Base-by-base conservation (phyloP, 2,888 invertebrate species). In the Microplitis manilae region DNA sequence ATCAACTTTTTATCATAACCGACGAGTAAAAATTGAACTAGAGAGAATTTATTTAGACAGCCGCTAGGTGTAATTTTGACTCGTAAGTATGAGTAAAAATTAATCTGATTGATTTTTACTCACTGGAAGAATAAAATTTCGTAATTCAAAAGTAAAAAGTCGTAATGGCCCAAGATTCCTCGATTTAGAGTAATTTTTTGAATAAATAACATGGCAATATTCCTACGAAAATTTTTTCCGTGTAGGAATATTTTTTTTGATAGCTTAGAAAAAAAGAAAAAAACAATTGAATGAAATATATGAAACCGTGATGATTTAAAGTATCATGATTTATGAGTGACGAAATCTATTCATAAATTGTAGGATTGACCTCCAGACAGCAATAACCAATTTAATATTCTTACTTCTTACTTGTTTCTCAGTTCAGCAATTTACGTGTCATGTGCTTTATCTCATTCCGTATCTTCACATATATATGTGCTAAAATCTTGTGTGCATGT, bases 311-410 rank as follows among this genome's bases (percentile, higher is more conserved):
- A 50, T 50, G 13, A 50, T 50, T 50, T 50, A 0, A 50, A 50
- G 50, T 50, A 50, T 50, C 13, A 13, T 50, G 50, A 50, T 50
- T 13, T 50, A 50, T 50, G 13, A 50, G 50, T 50, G 50, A 50
- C 50, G 50, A 50, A 50, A 50, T 9, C 50, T 50, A 50, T 8
- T 50, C 50, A 50, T 8, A 50, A 50, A 50, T 50, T 50, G 50
- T 50, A 50, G 13, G 50, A 50, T 13, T 50, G 50, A 50, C 50
- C 50, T 50, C 50, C 50, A 50, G 50, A 50, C 50, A 7, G 50
- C 50, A 50, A 50, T 50, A 50, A 50, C 50, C 50, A 50, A 50
- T 50, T 50, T 50, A 50, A 50, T 50, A 50, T 50, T 50, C 50
- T 50, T 50, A 50, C 50, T 50, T 13, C 50, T 50, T 50, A 50